Evolutionary conservation across 2,113 vertebrate genomes (phyloP).

Genomic region (Mormyrus iriodes): DNA sequence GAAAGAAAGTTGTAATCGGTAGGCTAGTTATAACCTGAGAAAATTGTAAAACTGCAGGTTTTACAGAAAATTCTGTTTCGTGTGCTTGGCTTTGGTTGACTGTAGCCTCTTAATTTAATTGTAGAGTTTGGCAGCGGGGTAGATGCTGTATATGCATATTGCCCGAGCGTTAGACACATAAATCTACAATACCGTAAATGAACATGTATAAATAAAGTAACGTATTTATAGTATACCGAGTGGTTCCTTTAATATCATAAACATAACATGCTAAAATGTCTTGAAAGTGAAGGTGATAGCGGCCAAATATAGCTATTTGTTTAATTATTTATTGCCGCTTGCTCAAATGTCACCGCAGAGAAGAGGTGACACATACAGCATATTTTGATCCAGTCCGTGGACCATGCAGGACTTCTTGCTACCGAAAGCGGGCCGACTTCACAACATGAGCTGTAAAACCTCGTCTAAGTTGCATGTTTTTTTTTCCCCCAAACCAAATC

Average conservation of each 20-base stretch:
- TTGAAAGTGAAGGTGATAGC: slow-evolving; percentile 13
- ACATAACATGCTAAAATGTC: background rate
- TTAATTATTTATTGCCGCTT: slow-evolving; percentile 22
- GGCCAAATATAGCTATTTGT: slow-evolving; percentile 19
- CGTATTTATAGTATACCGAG: background rate
- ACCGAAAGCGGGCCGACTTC: background rate
- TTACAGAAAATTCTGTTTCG: slow-evolving; percentile 17
- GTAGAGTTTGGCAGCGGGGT: background rate
- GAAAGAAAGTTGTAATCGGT: background rate
- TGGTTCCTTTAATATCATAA: background rate
- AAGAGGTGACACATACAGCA: background rate
- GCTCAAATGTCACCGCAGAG: slow-evolving; percentile 20
- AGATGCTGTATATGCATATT: background rate
- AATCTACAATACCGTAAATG: background rate
- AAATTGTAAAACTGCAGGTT: background rate
- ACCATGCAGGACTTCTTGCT: background rate
- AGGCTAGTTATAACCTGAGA: background rate
- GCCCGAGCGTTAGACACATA: background rate
- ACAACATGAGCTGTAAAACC: background rate
- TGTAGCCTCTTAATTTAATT: background rate
- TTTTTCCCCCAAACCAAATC: background rate
- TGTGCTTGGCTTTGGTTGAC: background rate
- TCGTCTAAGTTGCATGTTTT: background rate
- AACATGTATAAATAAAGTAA: background rate
- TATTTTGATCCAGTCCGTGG: background rate